Base-by-base conservation (phyloP, 2,888 invertebrate genomes). In the Scelioninae gen. 2 region DNA sequence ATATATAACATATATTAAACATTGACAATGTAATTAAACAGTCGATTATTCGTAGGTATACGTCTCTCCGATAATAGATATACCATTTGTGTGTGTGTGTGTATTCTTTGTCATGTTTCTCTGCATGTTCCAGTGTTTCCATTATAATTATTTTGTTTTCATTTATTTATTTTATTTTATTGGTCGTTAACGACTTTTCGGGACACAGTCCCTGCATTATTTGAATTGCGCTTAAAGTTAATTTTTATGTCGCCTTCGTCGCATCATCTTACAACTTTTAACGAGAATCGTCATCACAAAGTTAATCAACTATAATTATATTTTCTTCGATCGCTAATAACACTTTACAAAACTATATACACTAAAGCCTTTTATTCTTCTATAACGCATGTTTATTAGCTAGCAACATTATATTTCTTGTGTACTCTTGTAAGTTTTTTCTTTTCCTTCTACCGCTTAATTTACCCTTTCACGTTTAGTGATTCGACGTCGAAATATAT, bases 271-370 rank as follows among this genome's bases (percentile, higher is more conserved):
- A 68, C 53, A 70, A 65, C 41, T 73, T 73, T 70, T 76, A 73
- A 73, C 74, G 73, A 79, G 71, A 77, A 77, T 74, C 76, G 61
- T 74, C 75, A 76, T 73, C 78, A 76, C 76, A 77, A 77, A 74
- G 73, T 76, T 73, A 74, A 77, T 77, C 73, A 76, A 77, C 76
- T 77, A 77, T 75, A 77, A 72, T 74, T 74, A 70, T 74, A 64
- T 46, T 74, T 61, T 78, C 50, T 70, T 78, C 74, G 78, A 74
- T 79, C 73, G 73, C 78, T 83, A 82, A 77, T 82, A 83, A 84
- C 84, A 85, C 83, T 85, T 85, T 84, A 84, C 81, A 85, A 85
- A 85, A 85, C 85, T 85, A 85, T 85, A 80, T 85, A 85, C 85
- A 85, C 84, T 84, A 84, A 85, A 85, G 83, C 84, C 80, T 79